Evolutionary conservation across 2,113 vertebrate species (phyloP).

Genomic region (Rutilus rutilus): DNA sequence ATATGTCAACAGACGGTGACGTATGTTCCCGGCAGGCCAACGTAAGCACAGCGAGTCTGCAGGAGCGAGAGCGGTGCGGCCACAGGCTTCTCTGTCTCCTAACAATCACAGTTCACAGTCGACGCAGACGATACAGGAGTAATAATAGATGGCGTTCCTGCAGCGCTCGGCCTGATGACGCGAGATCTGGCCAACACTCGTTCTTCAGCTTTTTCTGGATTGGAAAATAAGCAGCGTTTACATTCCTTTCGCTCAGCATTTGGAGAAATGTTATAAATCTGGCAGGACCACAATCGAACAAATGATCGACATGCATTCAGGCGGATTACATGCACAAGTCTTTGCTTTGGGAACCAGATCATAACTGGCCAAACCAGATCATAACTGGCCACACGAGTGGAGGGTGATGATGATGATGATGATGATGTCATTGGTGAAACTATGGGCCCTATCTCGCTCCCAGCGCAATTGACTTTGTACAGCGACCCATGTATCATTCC

Average conservation of each 20-base stretch:
- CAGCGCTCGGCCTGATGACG: conserved; percentile 40
- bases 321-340: not conserved
- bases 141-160: conserved; percentile 55
- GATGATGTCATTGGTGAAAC: conserved; percentile 4
- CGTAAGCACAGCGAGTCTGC: conserved; percentile 67
- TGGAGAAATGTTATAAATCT: conserved; percentile 53
- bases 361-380: not conserved
- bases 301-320: not conserved
- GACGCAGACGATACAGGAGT: conserved; percentile 56
- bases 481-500: too few relatives aligned
- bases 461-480: too few relatives aligned
- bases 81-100: conserved; percentile 57
- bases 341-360: not conserved
- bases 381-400: not conserved
- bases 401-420: conserved; percentile 6
- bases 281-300: not conserved
- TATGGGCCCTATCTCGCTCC: too few relatives aligned
- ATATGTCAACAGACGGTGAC: conserved; percentile 75
- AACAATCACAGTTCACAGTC: conserved; percentile 59
- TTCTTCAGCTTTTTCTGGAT: conserved; percentile 29
- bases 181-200: conserved; percentile 41
- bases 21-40: conserved; percentile 69
- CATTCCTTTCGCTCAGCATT: conserved; percentile 57
- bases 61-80: conserved; percentile 62
- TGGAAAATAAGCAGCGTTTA: conserved; percentile 53